Conservation (phyloP, 1,140 invertebrate species). For the Drosophila obscura region DNA sequence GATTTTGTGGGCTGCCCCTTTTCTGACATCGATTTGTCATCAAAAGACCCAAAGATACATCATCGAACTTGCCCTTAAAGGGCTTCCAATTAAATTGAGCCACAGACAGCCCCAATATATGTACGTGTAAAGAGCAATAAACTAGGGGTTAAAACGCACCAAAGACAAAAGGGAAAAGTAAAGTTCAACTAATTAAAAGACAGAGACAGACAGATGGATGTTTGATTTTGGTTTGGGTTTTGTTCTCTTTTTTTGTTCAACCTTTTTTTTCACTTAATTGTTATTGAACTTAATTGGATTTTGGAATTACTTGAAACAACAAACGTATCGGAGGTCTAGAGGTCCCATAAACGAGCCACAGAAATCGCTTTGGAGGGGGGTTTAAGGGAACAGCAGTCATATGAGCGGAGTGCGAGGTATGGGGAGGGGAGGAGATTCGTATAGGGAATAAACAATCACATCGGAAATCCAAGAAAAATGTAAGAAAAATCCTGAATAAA, state of each 20-base stretch:
- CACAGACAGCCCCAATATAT: background rate
- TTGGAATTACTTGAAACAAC: constrained; percentile 37
- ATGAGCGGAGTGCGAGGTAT: no score
- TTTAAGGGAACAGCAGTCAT: no score
- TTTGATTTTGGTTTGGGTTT: constrained; percentile 44
- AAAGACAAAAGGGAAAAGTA: constrained; percentile 1
- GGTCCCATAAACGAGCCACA: background rate
- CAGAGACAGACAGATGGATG: constrained; percentile 5
- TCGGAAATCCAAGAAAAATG: constrained; percentile 1
- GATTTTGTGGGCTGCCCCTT: constrained; percentile 38
- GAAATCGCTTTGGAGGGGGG: background rate
- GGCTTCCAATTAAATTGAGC: constrained; percentile 62
- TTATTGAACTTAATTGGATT: constrained; percentile 75
- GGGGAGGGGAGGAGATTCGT: no score
- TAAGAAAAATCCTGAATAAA: constrained; percentile 3
- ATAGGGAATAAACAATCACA: no score
- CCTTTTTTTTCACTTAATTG: constrained; percentile 30
- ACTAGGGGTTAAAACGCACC: constrained; percentile 40
- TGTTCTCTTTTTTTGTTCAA: background rate
- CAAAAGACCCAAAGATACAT: constrained; percentile 32
- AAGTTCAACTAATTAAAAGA: constrained; percentile 45
- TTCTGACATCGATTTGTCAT: constrained; percentile 66
- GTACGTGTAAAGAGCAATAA: constrained; percentile 49
- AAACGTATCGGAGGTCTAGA: constrained; percentile 10
- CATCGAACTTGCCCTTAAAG: constrained; percentile 67